Percentiles rank a stretch among this genome's conserved stretches.
These are phyloP conservation scores for Egretta garzetta DNA, from an alignment of 2,113 vertebrate species.

Conservation along the genomic window DNA sequence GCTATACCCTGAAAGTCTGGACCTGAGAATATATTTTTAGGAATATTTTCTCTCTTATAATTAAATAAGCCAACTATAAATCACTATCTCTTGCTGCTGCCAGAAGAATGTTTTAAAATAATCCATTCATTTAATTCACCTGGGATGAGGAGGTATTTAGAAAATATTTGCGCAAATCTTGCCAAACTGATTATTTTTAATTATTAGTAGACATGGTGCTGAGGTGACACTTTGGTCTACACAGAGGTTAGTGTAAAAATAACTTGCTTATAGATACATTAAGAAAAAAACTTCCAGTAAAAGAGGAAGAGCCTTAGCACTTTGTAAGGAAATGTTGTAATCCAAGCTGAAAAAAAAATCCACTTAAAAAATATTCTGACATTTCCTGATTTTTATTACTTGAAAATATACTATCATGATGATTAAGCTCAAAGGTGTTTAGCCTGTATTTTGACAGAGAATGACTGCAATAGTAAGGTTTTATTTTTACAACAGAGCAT, in stretches of 20 bases:
- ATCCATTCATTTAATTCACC: neutral
- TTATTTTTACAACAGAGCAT: neutral
- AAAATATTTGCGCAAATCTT: neutral
- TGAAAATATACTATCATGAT: neutral
- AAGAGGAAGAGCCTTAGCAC: neutral
- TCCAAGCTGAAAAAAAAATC: neutral
- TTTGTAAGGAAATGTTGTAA: neutral
- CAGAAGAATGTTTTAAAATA: neutral
- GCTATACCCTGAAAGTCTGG: neutral
- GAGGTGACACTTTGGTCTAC: neutral
- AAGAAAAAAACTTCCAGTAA: neutral
- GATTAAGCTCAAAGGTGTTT: neutral
- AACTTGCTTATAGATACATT: neutral
- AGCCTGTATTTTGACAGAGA: neutral
- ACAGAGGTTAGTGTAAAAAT: neutral
- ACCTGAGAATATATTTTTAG: neutral
- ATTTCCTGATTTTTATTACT: neutral
- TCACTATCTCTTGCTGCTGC: neutral
- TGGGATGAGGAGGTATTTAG: neutral
- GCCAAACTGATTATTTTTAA: neutral
- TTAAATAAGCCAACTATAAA: neutral
- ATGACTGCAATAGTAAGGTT: neutral
- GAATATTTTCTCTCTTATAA: neutral
- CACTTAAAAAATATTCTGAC: neutral
- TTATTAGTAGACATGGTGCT: neutral